A percentile compares a stretch with the other conserved stretches of the same genome.
phyloP scores from a whole-genome alignment of 2,888 invertebrate species.

The Osmoderma eremita region DNA sequence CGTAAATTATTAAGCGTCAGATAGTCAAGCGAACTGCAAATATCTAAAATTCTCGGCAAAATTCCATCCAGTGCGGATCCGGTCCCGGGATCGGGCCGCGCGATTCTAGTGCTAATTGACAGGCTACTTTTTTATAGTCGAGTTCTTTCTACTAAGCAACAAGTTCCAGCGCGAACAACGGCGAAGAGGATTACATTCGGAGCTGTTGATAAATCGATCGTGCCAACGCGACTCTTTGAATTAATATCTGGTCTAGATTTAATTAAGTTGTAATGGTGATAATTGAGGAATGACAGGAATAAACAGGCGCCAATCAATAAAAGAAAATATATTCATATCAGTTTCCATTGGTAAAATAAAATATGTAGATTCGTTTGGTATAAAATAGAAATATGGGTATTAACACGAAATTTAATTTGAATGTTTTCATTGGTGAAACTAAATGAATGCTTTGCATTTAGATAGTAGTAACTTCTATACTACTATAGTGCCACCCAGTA shows the following conservation, averaged over 20 bases:
- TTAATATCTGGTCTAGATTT: constrained; percentile 6
- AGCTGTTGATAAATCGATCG: constrained; percentile 15
- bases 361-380: too few species aligned
- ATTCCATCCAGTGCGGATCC: constrained; percentile 17
- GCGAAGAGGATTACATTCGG: neutral
- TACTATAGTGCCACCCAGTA: too few species aligned
- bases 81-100: constrained; percentile 9
- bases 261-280: too few species aligned
- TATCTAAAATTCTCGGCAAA: constrained; percentile 35
- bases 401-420: too few species aligned
- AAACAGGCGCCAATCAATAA: too few species aligned
- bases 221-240: neutral
- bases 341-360: too few species aligned
- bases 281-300: too few species aligned
- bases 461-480: too few species aligned
- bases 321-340: too few species aligned
- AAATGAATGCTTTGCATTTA: too few species aligned
- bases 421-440: too few species aligned
- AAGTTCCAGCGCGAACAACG: constrained; percentile 12
- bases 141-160: constrained; percentile 25
- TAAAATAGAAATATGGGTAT: too few species aligned
- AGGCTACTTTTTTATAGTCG: constrained; percentile 28
- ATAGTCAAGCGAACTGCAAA: constrained; percentile 20
- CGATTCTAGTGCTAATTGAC: constrained; percentile 31
- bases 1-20: constrained; percentile 39